Percentiles rank a stretch among this genome's conserved stretches.
phyloP scores from a whole-genome alignment of 2,888 invertebrate genomes.

The Mantis religiosa region DNA sequence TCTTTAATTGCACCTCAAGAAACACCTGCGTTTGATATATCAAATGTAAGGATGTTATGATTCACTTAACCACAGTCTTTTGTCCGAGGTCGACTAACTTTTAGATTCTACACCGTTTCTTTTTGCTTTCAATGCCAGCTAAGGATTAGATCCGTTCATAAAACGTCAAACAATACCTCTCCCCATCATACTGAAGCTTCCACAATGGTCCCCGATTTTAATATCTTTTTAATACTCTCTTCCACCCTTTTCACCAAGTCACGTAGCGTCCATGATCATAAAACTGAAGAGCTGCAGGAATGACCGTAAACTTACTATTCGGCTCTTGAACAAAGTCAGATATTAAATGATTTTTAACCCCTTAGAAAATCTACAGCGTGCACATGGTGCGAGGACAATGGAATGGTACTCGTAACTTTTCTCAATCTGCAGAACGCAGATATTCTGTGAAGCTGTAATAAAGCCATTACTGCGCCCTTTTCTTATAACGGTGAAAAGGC shows the following conservation, averaged over 20 bases:
- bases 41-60: background rate
- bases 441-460: background rate
- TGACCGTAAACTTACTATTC: background rate
- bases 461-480: background rate
- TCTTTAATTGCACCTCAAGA: too few relatives aligned
- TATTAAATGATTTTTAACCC: background rate
- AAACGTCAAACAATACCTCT: background rate
- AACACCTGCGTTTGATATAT: background rate
- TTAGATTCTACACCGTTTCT: background rate
- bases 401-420: background rate
- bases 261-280: background rate
- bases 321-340: background rate
- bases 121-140: background rate
- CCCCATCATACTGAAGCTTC: background rate
- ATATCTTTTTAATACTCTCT: background rate
- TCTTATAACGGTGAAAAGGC: background rate
- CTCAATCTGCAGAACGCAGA: too few relatives aligned
- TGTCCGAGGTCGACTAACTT: background rate
- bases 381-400: background rate
- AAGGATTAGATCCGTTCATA: background rate
- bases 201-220: background rate
- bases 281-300: background rate
- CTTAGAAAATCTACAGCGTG: background rate
- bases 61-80: background rate
- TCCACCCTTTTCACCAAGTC: background rate